Conservation (phyloP, 2,888 invertebrate genomes). For the Bellardia bayeri region DNA sequence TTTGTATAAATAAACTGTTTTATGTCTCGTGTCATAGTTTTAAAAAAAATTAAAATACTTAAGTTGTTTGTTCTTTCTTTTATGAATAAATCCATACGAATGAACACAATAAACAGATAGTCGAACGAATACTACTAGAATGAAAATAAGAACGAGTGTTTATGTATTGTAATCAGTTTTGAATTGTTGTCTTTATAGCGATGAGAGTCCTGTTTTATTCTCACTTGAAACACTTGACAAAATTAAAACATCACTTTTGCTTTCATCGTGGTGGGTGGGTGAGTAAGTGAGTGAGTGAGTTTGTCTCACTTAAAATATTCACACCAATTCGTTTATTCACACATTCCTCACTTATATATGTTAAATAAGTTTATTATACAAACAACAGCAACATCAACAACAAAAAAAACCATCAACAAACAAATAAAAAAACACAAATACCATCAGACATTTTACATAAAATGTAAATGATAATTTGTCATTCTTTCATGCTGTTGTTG, state of each 20-base stretch:
- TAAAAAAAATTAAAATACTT: constrained; percentile 38
- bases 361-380: constrained; percentile 57
- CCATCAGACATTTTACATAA: constrained; percentile 16
- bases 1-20: too few relatives aligned
- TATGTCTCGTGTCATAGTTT: background rate
- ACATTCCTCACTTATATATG: constrained; percentile 26
- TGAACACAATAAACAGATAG: constrained; percentile 11
- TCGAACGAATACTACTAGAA: background rate
- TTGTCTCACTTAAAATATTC: background rate
- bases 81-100: constrained; percentile 61
- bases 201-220: background rate
- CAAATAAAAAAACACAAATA: background rate
- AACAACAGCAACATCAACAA: background rate
- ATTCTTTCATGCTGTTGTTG: constrained; percentile 21
- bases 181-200: background rate
- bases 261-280: background rate
- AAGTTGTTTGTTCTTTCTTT: constrained; percentile 39
- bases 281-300: background rate
- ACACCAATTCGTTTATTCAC: background rate
- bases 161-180: constrained; percentile 55
- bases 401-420: background rate
- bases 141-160: background rate
- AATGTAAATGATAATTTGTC: constrained; percentile 67
- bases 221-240: constrained; percentile 27
- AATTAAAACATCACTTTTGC: constrained; percentile 41